Conservation (phyloP, 1,140 invertebrate genomes). For the Drosophila willistoni region DNA sequence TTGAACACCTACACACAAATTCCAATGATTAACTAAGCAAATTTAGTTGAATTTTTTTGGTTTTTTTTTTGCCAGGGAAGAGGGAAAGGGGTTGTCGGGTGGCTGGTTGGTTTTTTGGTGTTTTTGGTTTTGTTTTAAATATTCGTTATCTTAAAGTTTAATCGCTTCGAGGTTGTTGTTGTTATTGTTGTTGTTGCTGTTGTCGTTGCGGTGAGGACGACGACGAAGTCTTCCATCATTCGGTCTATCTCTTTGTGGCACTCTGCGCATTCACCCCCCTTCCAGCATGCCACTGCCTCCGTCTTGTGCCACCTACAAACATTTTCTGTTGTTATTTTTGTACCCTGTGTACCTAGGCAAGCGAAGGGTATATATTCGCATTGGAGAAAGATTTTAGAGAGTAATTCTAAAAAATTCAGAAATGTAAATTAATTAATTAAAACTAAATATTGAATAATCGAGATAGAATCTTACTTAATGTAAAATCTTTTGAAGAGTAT, state of each 20-base stretch:
- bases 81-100: no score
- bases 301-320: not conserved
- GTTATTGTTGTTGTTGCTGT: constrained; percentile 32
- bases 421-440: no score
- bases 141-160: constrained; percentile 61
- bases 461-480: no score
- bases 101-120: not conserved
- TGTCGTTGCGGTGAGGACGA: constrained; percentile 15
- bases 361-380: no score
- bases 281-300: not conserved
- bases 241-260: constrained; percentile 37
- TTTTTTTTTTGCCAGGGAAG: not conserved
- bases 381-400: no score
- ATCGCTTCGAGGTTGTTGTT: constrained; percentile 66
- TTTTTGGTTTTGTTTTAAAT: constrained; percentile 26
- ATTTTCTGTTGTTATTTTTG: not conserved
- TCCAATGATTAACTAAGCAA: constrained; percentile 6
- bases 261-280: not conserved
- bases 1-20: constrained; percentile 1
- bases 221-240: constrained; percentile 36
- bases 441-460: no score
- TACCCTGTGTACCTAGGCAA: no score
- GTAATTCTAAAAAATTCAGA: no score
- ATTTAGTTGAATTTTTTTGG: not conserved
- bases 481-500: not conserved